A percentile compares a stretch with the other conserved stretches of the same genome.
Conservation (phyloP, 2,797 vertebrate species). For the Myotis findleyi region DNA sequence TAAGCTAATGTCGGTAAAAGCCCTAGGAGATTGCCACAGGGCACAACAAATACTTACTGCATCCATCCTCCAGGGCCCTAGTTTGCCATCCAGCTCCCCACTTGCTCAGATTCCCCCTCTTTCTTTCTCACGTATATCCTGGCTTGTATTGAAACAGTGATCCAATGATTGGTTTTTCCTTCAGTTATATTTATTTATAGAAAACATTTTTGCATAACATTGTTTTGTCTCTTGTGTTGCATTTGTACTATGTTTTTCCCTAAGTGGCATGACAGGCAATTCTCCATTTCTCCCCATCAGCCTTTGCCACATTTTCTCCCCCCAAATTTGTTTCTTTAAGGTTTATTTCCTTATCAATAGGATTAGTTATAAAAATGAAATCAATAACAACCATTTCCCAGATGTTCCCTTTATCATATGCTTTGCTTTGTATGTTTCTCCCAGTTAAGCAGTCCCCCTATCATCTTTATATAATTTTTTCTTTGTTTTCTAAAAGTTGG, state of each 20-base stretch:
- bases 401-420: not conserved
- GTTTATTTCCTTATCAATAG: slow-evolving; percentile 26
- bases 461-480: not conserved
- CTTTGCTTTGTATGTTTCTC: not conserved
- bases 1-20: not conserved
- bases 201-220: not conserved
- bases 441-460: not conserved
- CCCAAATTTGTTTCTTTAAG: slow-evolving; percentile 27
- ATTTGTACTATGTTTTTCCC: not conserved
- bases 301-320: not conserved
- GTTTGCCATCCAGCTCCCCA: not conserved
- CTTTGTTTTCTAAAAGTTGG: slow-evolving; percentile 46
- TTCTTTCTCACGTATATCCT: slow-evolving; percentile 27
- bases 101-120: not conserved
- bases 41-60: not conserved
- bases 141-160: not conserved
- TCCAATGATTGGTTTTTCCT: not conserved
- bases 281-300: not conserved
- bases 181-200: slow-evolving; percentile 35
- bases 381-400: slow-evolving; percentile 27
- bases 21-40: not conserved
- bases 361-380: slow-evolving; percentile 34
- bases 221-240: not conserved
- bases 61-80: not conserved
- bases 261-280: not conserved